Percentiles rank a stretch among this genome's conserved stretches.
Evolutionary conservation across 2,888 invertebrate genomes (phyloP).

Genomic region (Philopedon plagiatum): DNA sequence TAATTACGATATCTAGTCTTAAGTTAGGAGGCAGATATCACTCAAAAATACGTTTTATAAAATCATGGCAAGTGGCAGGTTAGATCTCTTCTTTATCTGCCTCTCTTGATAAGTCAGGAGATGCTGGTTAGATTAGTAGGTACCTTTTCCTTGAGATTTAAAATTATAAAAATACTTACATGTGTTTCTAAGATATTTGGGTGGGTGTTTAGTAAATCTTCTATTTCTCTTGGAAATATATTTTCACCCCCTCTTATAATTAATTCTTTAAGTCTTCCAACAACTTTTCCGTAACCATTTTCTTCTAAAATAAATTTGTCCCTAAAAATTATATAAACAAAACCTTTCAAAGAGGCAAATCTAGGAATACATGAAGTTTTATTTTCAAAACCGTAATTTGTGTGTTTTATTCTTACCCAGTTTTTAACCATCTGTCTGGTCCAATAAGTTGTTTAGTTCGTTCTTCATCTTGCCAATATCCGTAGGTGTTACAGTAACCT

Average conservation of each 20-base stretch:
- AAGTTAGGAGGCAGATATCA: no score
- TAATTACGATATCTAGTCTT: no score
- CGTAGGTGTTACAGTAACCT: constrained; percentile 84
- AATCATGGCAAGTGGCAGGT: no score
- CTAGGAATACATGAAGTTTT: no score
- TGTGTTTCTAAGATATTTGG: constrained; percentile 82
- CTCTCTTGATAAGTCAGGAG: no score
- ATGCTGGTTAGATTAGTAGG: no score
- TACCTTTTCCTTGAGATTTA: no score
- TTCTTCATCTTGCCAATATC: constrained; percentile 85
- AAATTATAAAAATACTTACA: constrained; percentile 67
- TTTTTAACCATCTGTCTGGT: constrained; percentile 83
- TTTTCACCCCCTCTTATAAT: constrained; percentile 88
- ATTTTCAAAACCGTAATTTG: no score
- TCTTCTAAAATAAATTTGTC: constrained; percentile 79
- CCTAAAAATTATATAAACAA: constrained; percentile 66
- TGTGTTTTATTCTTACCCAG: constrained; percentile 73
- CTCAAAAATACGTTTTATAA: no score
- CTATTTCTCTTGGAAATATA: constrained; percentile 87
- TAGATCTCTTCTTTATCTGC: no score
- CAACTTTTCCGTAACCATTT: constrained; percentile 80
- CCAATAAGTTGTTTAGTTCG: constrained; percentile 80
- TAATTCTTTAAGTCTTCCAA: constrained; percentile 84
- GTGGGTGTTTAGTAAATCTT: constrained; percentile 82
- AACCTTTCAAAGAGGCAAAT: background rate